These are phyloP conservation scores for Sympetrum striolatum DNA, from an alignment of 2,888 invertebrate species.

Conservation along the genomic window DNA sequence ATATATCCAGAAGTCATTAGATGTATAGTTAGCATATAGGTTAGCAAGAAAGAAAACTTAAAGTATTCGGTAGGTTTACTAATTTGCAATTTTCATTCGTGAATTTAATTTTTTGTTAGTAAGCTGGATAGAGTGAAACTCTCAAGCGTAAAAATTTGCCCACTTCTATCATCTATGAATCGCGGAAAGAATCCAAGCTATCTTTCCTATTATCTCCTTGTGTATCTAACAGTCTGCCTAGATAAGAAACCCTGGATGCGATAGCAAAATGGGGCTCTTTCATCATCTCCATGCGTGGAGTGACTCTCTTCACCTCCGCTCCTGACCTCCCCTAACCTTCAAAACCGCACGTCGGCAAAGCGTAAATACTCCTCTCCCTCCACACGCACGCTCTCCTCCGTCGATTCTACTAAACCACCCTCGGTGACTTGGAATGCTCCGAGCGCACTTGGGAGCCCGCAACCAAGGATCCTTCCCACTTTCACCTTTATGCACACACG, in stretches of 20 bases:
- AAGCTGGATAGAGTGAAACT: too few species aligned
- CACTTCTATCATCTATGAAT: too few species aligned
- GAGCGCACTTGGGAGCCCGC: neutral
- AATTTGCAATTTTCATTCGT: too few species aligned
- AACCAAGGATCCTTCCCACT: neutral
- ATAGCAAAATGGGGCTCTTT: neutral
- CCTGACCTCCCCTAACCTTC: conserved; percentile 23
- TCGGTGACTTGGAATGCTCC: neutral
- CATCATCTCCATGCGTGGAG: neutral
- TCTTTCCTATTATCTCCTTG: neutral
- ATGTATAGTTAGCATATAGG: too few species aligned
- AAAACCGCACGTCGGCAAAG: conserved; percentile 16
- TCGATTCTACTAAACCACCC: neutral
- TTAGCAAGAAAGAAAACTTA: too few species aligned
- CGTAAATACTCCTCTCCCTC: neutral
- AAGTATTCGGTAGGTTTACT: too few species aligned
- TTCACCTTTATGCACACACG: neutral
- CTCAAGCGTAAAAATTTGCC: too few species aligned
- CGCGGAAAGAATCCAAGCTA: neutral
- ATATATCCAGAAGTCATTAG: too few species aligned
- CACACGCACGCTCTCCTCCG: neutral
- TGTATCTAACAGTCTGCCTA: neutral
- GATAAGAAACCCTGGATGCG: neutral
- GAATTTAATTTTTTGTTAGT: too few species aligned
- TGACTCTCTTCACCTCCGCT: neutral